phyloP scores from a whole-genome alignment of 2,888 invertebrate genomes.

The Physocephala rufipes region DNA sequence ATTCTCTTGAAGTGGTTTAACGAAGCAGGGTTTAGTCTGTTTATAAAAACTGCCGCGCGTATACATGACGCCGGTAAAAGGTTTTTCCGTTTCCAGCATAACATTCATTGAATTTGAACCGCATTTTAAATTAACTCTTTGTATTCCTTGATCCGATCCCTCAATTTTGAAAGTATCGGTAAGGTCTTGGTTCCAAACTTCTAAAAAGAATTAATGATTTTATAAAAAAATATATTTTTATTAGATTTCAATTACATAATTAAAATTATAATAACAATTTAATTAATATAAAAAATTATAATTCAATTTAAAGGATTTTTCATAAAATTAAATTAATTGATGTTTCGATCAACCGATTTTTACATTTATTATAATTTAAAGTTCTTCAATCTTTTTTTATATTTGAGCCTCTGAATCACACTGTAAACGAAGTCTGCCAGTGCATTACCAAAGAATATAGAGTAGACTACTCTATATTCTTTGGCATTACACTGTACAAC shows the following conservation, averaged over 20 bases:
- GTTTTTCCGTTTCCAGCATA: slow-evolving; percentile 68
- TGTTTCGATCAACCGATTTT: too few species aligned
- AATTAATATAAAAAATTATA: too few species aligned
- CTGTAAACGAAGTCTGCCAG: too few species aligned
- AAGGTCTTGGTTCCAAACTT: slow-evolving; percentile 68
- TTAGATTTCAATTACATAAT: too few species aligned
- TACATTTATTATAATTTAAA: too few species aligned
- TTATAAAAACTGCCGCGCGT: slow-evolving; percentile 72
- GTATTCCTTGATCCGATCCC: slow-evolving; percentile 69
- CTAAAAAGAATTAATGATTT: slow-evolving; percentile 43
- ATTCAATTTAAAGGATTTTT: too few species aligned
- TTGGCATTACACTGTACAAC: too few species aligned
- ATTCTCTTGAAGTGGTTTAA: slow-evolving; percentile 66
- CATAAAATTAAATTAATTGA: neutral
- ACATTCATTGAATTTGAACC: slow-evolving; percentile 70
- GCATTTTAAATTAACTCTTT: slow-evolving; percentile 70
- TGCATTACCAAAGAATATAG: too few species aligned
- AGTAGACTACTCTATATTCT: too few species aligned
- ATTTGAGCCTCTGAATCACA: neutral
- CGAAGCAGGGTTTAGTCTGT: slow-evolving; percentile 69
- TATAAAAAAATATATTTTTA: too few species aligned
- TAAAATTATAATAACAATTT: too few species aligned
- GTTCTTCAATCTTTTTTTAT: too few species aligned
- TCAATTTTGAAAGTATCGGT: slow-evolving; percentile 70
- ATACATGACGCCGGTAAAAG: slow-evolving; percentile 72